phyloP scores from a whole-genome alignment of 2,113 vertebrate genomes.

The Myanophis thanlyinensis region DNA sequence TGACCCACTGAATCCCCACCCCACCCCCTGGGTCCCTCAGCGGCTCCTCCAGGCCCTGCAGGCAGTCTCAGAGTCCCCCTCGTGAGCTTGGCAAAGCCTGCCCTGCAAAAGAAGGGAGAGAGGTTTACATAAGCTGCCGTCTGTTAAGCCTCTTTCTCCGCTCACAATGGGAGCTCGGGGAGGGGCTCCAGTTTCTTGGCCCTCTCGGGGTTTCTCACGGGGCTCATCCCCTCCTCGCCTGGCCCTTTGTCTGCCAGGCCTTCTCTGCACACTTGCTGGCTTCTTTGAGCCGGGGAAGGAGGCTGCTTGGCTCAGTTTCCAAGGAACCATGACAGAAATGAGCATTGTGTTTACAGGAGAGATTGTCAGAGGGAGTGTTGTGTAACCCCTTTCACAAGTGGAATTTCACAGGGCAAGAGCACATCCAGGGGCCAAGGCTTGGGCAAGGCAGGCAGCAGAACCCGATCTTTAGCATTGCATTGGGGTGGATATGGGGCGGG shows the following conservation, averaged over 20 bases:
- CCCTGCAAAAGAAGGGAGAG: not conserved
- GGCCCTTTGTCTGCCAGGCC: not conserved
- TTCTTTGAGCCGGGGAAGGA: too few relatives aligned
- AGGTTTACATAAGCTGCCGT: not conserved
- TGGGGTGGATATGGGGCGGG: not conserved
- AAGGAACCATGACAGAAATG: not conserved
- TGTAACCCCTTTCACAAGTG: not conserved
- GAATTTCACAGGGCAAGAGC: not conserved
- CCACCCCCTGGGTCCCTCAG: accelerated
- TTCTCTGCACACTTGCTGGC: not conserved
- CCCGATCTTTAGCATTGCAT: not conserved
- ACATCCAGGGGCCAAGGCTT: not conserved
- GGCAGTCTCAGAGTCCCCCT: not conserved
- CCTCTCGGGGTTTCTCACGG: not conserved
- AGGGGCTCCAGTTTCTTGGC: not conserved
- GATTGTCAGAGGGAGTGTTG: accelerated
- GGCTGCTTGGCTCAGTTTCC: not conserved
- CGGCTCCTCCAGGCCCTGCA: not conserved
- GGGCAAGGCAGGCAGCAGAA: not conserved
- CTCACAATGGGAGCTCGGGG: not conserved
- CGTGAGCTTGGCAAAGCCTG: not conserved
- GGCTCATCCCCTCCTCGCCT: not conserved
- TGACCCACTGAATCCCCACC: not conserved
- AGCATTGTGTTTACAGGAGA: too few relatives aligned
- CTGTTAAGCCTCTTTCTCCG: not conserved